Base-by-base conservation (phyloP, 2,888 invertebrate genomes). In the Pilophorus perplexus region DNA sequence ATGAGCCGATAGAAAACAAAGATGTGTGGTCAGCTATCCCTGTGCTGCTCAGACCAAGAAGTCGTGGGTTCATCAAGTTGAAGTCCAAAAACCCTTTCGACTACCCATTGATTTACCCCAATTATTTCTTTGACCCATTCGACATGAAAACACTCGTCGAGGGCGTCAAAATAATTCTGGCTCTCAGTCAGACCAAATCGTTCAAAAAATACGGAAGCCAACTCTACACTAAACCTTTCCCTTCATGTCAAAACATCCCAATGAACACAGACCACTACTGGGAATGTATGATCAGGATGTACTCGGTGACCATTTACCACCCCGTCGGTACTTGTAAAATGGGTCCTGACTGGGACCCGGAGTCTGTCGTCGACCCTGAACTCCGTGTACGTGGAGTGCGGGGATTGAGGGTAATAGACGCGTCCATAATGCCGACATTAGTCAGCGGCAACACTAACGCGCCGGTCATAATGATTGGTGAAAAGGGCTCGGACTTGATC, bases 71-170 rank as follows among this genome's bases (percentile, higher is more conserved):
- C 23, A 86, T 98, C 22, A 88, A 86, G 72, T 77, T 98, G 18
- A 83, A 89, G 6, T 90, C 90, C 71, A 84, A 84, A 12, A 89
- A 93, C 77, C 95, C 96, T 0, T 86, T 87, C 72, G 89, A 92
- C 67, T 89, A 90, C 73, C 97, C 97, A 0, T 81, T 89, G 67
- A 93, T 97, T 64, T 88, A 93, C 73, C 93, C 96, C 0, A 96
- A 96, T 75, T 97, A 97, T 75, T 84, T 97, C 74, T 78, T 84
- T 16, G 89, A 92, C 64, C 85, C 89, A 18, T 80, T 84, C 69
- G 97, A 97, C 73, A 80, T 90, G 70, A 87, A 87, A 69, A 87
- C 87, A 0, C 77, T 93, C 40, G 80, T 93, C 0, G 93, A 93
- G 78, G 93, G 93, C 0, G 90, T 88, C 0, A 93, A 93, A 77